Base-by-base conservation (phyloP, 2,113 vertebrate genomes). In the Elephantulus edwardii region DNA sequence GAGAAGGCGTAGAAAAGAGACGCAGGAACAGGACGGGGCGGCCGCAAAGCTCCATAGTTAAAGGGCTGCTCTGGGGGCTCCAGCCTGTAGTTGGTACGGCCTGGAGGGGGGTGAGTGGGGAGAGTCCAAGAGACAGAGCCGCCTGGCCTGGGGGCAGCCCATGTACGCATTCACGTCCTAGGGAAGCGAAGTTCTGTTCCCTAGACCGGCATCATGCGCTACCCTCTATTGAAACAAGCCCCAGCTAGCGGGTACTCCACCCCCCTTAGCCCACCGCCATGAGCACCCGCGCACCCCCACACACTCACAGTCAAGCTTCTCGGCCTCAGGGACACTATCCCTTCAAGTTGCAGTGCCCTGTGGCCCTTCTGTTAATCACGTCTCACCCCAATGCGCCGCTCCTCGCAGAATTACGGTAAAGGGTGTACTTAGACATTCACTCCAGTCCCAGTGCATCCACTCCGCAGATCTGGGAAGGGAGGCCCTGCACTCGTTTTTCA, bases 271-370 rank as follows among this genome's bases (percentile, higher is more conserved):
- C 20, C 60, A 6, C 12, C 1, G 19, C 9, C 22, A 8, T 6
- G 4, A 87, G 38, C 35, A 75, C n/a, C 6, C 2, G 86, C 12
- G 28, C 42, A 19, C 40, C 16, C 64, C 20, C 44, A 4, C 10
- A 12, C 3, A 28, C 48, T 89, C 16, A 6, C 2, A 0, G 28
- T 46, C 30, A 8, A 17, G n/a, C 66, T 38, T 30, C 72, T 1
- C 19, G 52, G 28, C 44, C 28, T 0, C 16, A 77, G 79, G 20
- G 60, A 5, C 84, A 10, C 86, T 13, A 78, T 52, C 64, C 64
- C 50, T 93, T 93, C 88, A 54, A 74, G 56, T 46, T 64, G 87
- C 78, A 74, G 94, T 77, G 91, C 94, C 48, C 95, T 92, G 62
- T 13, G 16, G 75, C 76, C 33, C 75, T 58, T 22, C 33, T 6